These are phyloP conservation scores for Rattus norvegicus DNA, from an alignment of 2,113 vertebrate species.

Conservation along the genomic window GRCr8 NC_086039.1:6795501-6796000, in stretches of 20 bases:
- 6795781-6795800: slow-evolving; percentile 26
- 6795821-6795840: background rate
- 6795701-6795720: background rate
- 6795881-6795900: background rate
- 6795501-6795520: background rate
- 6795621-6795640: slow-evolving; percentile 45
- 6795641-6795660: background rate
- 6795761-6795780: slow-evolving; percentile 29
- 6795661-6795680: background rate
- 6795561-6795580: background rate
- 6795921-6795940: background rate
- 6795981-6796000: background rate
- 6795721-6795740: background rate
- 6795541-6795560: background rate
- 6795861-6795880: background rate
- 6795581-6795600: background rate
- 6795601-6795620: background rate
- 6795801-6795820: background rate
- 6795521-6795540: slow-evolving; percentile 1
- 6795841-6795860: background rate
- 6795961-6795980: background rate
- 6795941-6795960: background rate
- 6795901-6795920: background rate
- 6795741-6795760: slow-evolving; percentile 23
- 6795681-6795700: background rate